A percentile compares a stretch with the other conserved stretches of the same genome.
Evolutionary conservation across 2,113 vertebrate species (phyloP).

Genomic region (Zeus faber): DNA sequence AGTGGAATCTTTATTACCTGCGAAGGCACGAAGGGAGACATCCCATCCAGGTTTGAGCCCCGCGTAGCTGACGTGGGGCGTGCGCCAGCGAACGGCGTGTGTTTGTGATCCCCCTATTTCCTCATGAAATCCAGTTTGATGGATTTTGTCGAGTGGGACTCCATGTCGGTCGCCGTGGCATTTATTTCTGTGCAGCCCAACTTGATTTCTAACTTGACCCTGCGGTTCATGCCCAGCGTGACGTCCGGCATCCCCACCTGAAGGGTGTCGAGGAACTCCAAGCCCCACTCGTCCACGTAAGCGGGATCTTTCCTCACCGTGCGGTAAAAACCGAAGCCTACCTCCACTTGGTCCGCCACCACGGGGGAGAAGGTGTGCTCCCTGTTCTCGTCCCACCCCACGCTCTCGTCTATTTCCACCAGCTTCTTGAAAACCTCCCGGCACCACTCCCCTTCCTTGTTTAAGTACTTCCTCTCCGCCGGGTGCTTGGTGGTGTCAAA

Average conservation of each 20-base stretch:
- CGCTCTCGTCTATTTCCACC: constrained; percentile 18
- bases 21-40: no score
- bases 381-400: constrained; percentile 22
- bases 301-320: constrained; percentile 9
- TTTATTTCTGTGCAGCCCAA: constrained; percentile 38
- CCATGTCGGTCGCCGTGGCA: constrained; percentile 25
- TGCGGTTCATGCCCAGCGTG: neutral
- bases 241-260: constrained; percentile 8
- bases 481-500: constrained; percentile 22
- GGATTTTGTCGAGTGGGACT: neutral
- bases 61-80: no score
- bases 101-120: no score
- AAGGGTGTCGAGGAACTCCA: constrained; percentile 8
- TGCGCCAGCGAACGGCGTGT: no score
- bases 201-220: constrained; percentile 14
- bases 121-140: constrained; percentile 20
- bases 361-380: neutral
- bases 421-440: constrained; percentile 8
- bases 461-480: neutral
- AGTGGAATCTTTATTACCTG: no score
- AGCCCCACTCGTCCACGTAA: constrained; percentile 26
- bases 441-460: constrained; percentile 5
- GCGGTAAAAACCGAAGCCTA: constrained; percentile 6
- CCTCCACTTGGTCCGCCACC: neutral
- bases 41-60: no score